Conservation (phyloP, 2,113 vertebrate species). For the Burhinus oedicnemus region DNA sequence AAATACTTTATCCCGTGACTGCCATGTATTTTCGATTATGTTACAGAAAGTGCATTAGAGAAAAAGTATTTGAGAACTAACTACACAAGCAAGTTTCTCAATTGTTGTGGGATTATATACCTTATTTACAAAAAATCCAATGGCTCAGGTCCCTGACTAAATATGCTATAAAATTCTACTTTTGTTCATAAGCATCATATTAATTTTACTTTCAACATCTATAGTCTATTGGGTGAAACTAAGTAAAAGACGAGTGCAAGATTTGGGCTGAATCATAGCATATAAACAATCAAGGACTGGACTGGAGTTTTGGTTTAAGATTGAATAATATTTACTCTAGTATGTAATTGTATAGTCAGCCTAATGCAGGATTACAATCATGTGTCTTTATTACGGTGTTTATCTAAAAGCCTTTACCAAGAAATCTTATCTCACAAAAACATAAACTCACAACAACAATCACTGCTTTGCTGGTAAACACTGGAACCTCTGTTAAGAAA, state of each 20-base stretch:
- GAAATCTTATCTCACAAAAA: conserved; percentile 11
- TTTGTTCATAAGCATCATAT: neutral
- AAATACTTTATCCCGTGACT: neutral
- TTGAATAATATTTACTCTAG: neutral
- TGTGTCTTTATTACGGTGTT: neutral
- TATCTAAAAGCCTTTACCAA: neutral
- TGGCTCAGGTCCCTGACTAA: neutral
- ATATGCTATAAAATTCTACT: neutral
- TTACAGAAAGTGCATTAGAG: neutral
- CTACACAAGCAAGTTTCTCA: neutral
- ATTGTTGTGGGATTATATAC: neutral
- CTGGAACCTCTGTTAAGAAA: neutral
- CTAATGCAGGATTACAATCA: neutral
- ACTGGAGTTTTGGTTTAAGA: neutral
- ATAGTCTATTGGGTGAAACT: neutral
- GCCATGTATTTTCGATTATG: fast-evolving
- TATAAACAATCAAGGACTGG: neutral
- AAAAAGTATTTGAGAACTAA: neutral
- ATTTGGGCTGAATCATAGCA: neutral
- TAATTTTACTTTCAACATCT: neutral
- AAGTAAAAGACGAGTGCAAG: neutral
- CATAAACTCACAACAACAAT: neutral
- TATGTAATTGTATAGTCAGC: neutral
- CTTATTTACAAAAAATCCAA: neutral
- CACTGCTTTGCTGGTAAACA: neutral